Evolutionary conservation across 2,888 invertebrate genomes (phyloP).

Genomic region (Lissocephala sabroskyi): DNA sequence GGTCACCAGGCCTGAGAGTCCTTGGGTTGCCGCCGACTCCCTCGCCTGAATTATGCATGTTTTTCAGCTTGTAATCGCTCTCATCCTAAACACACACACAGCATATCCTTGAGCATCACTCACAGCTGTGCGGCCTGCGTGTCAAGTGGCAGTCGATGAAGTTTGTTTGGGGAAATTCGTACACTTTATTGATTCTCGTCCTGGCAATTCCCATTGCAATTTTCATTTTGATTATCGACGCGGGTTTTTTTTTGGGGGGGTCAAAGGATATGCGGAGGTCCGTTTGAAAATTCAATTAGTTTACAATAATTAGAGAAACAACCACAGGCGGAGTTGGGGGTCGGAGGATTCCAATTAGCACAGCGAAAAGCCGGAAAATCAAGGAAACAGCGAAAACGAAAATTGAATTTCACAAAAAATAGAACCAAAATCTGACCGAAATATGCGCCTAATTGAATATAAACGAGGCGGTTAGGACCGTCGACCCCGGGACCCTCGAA

Average conservation of each 20-base stretch:
- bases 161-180: neutral
- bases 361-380: too few relatives aligned
- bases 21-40: constrained; percentile 27
- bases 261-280: neutral
- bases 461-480: neutral
- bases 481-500: constrained; percentile 11
- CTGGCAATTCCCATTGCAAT: constrained; percentile 9
- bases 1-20: too few relatives aligned
- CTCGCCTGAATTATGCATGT: constrained; percentile 55
- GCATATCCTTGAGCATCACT: constrained; percentile 4
- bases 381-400: too few relatives aligned
- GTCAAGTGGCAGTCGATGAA: constrained; percentile 26
- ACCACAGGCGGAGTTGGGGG: constrained; percentile 14
- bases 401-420: neutral
- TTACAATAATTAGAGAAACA: constrained; percentile 38
- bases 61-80: constrained; percentile 40
- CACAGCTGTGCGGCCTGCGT: constrained; percentile 11
- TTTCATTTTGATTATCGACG: neutral
- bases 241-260: constrained; percentile 5
- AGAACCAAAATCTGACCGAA: constrained; percentile 34
- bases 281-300: constrained; percentile 36
- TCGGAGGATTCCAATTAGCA: constrained; percentile 39
- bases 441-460: constrained; percentile 55
- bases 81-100: constrained; percentile 28
- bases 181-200: neutral